phyloP scores from a whole-genome alignment of 1,140 invertebrate species.

The Nasonia longicornis region DNA sequence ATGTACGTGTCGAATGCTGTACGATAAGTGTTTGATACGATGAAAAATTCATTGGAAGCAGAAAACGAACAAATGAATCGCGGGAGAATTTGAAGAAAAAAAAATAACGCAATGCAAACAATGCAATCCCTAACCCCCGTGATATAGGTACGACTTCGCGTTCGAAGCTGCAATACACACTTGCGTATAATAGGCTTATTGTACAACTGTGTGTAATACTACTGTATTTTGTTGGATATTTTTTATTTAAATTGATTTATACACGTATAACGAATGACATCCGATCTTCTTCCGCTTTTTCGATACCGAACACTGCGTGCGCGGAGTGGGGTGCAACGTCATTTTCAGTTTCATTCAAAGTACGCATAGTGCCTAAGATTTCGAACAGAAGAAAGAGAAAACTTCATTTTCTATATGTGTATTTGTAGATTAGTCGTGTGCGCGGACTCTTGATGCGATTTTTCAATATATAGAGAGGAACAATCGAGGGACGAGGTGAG shows the following conservation, averaged over 20 bases:
- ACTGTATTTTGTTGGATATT: too few relatives aligned
- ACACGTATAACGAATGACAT: not conserved
- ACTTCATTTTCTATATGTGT: slow-evolving; percentile 11
- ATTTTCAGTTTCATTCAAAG: slow-evolving; percentile 45
- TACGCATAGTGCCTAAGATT: slow-evolving; percentile 56
- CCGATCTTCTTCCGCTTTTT: not conserved
- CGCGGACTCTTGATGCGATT: slow-evolving; percentile 20
- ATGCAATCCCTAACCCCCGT: slow-evolving; percentile 3
- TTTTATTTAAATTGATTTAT: not conserved
- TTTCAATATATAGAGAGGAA: slow-evolving; percentile 4
- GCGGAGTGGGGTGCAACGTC: not conserved
- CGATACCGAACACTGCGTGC: not conserved
- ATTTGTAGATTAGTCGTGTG: not conserved
- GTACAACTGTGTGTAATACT: too few relatives aligned
- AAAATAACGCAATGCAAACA: slow-evolving; percentile 18
- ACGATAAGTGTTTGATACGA: not conserved
- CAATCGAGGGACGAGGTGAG: not conserved
- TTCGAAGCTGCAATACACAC: not conserved
- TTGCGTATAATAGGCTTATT: too few relatives aligned
- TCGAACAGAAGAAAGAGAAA: slow-evolving; percentile 12
- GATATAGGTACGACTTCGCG: not conserved
- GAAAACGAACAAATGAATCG: not conserved
- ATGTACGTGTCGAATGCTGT: not conserved
- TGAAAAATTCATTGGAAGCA: not conserved
- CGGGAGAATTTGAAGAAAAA: not conserved